Conservation (phyloP, 2,113 vertebrate species). For the Haplochromis burtoni region DNA sequence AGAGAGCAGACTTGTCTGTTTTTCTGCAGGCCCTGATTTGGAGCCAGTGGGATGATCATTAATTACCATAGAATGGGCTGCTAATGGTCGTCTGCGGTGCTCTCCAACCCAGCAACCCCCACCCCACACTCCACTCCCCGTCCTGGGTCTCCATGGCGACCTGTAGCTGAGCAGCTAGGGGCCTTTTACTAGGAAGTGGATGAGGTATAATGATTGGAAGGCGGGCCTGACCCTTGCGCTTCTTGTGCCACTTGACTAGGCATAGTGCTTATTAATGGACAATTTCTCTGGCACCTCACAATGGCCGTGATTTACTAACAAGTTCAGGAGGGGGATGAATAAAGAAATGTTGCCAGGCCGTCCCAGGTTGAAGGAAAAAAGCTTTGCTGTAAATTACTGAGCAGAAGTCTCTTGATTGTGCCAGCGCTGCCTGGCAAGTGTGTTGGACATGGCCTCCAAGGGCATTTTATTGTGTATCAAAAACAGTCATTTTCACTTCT, state of each 20-base stretch:
- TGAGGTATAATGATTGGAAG: conserved; percentile 58
- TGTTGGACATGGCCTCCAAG: neutral
- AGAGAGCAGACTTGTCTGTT: conserved; percentile 11
- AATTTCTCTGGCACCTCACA: conserved; percentile 49
- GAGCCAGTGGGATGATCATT: conserved; percentile 62
- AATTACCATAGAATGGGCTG: conserved; percentile 66
- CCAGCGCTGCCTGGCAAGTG: neutral
- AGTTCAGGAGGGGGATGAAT: neutral
- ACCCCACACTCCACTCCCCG: neutral
- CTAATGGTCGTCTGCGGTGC: conserved; percentile 61
- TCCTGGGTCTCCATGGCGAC: conserved; percentile 67
- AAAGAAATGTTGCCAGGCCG: neutral
- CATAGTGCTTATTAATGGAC: conserved; percentile 62
- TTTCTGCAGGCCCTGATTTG: conserved; percentile 41
- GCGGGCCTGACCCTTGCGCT: conserved; percentile 48
- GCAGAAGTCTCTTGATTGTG: neutral
- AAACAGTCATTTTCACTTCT: neutral
- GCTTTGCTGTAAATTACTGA: conserved; percentile 13
- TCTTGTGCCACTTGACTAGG: conserved; percentile 57
- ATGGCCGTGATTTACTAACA: conserved; percentile 46
- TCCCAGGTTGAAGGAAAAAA: conserved; percentile 16
- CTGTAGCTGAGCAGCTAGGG: conserved; percentile 50
- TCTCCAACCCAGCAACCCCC: conserved; percentile 35
- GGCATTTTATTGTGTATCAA: neutral
- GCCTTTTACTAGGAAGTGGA: conserved; percentile 52